Evolutionary conservation across 2,797 vertebrate species (phyloP), one percentile per base, ranked within the genome.

Genomic region (Thaleichthys pacificus): DNA sequence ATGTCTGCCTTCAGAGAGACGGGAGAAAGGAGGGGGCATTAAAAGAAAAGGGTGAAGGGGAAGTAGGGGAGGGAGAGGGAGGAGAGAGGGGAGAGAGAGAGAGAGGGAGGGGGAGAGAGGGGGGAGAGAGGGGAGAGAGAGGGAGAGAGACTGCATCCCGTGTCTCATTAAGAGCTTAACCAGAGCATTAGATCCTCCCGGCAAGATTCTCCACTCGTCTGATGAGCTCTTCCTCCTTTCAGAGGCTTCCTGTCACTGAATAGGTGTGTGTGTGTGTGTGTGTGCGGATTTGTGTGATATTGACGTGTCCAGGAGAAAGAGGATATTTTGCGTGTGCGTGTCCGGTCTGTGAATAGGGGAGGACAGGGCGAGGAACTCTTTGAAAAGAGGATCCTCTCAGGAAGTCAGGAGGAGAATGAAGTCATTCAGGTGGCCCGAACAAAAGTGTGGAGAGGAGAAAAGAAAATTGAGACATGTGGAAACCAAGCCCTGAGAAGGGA

Each of bases 151-250:
- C 42, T 68, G 0, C 61, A 21, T 63, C 30, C 67, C 32, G 24
- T 35, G 32, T 61, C 22, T 35, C 66, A 73, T 72, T 68, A 51
- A 54, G 56, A 30, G 65, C 70, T 73, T 69, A 19, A 21, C 17
- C 61, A 35, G 58, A 17, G 22, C 42, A 47, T 47, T 3, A 14
- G 12, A 14, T 47, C 42, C 42, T 47, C 42, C 12, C 3, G 3
- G 22, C 0, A 9, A 24, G 21, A 63, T 19, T 8, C 0, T 19
- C 26, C 5, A 21, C 19, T 24, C 26, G 6, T 58, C 4, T 24
- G 5, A n/a, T 21, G 57, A 21, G 21, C 57, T 60, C 3, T 22
- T 24, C 24, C 57, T 60, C 11, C 57, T 60, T 60, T 60, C 57
- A 9, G 30, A 63, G 7, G 38, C 62, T 19, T 64, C 62, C 62